A percentile compares a stretch with the other conserved stretches of the same genome.
Conservation (phyloP, 2,113 vertebrate genomes). For the Siniperca knerii region DNA sequence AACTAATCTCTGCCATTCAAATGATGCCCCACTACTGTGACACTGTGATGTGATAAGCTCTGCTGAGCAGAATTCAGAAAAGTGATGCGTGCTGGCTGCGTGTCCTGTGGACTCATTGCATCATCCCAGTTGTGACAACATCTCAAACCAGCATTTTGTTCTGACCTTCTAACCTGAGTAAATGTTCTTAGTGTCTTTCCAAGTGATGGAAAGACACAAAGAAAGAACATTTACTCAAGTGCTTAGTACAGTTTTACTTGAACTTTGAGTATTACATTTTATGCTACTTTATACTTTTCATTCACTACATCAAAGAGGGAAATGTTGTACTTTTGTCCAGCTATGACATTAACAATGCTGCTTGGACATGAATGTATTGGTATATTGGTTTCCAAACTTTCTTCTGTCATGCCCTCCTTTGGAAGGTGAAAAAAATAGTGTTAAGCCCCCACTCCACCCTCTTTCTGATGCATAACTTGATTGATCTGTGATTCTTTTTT, state of each 20-base stretch:
- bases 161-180: neutral
- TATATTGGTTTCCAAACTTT: no score
- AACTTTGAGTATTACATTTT: neutral
- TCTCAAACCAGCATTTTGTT: neutral
- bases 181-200: no score
- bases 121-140: no score
- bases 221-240: neutral
- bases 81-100: slow-evolving; percentile 1
- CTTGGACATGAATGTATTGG: no score
- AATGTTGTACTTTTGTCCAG: no score
- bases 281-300: neutral
- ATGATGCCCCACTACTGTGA: slow-evolving; percentile 22
- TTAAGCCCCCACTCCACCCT: no score
- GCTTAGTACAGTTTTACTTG: neutral
- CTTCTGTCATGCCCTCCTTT: no score
- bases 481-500: no score
- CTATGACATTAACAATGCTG: no score
- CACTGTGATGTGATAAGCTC: slow-evolving; percentile 30
- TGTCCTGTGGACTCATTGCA: neutral
- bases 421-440: no score
- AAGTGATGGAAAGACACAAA: neutral
- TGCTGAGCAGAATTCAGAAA: slow-evolving; percentile 24
- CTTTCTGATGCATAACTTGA: no score
- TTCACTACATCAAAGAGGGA: no score
- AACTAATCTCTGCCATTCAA: slow-evolving; percentile 58